Evolutionary conservation across 2,113 vertebrate genomes (phyloP).

Genomic region (Callithrix jacchus): DNA sequence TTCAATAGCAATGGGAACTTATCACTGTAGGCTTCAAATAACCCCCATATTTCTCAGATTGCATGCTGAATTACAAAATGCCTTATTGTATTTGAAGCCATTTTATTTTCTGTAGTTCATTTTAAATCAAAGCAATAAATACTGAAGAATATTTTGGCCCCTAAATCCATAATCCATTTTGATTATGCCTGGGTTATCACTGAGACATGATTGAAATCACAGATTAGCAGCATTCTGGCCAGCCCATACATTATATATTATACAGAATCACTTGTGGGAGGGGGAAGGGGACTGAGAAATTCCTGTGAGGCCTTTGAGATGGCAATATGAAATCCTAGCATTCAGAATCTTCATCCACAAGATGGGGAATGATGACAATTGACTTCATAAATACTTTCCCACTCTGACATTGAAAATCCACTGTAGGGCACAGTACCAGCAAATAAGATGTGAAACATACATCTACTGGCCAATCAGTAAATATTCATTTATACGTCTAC

Average conservation of each 20-base stretch:
- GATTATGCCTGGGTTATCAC: neutral
- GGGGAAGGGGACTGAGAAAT: neutral
- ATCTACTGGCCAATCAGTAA: neutral
- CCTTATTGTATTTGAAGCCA: neutral
- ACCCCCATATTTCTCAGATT: slow-evolving; percentile 22
- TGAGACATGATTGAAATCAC: neutral
- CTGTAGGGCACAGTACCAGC: neutral
- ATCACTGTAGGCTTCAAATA: neutral
- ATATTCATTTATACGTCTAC: neutral
- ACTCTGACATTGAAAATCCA: neutral
- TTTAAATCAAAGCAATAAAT: slow-evolving; percentile 24
- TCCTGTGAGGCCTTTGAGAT: neutral
- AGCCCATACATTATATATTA: neutral
- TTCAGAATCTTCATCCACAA: neutral
- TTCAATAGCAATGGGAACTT: neutral
- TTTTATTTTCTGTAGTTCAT: neutral
- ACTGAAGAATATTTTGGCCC: neutral
- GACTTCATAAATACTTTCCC: neutral
- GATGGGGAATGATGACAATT: neutral
- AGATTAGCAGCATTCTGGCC: neutral
- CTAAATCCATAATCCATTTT: neutral
- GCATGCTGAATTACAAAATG: slow-evolving; percentile 21
- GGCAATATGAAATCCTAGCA: neutral
- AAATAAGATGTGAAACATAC: neutral
- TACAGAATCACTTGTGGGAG: neutral